A percentile compares a stretch with the other conserved stretches of the same genome.
Conservation (phyloP, 2,888 invertebrate genomes). For the Alloplasta piceator region DNA sequence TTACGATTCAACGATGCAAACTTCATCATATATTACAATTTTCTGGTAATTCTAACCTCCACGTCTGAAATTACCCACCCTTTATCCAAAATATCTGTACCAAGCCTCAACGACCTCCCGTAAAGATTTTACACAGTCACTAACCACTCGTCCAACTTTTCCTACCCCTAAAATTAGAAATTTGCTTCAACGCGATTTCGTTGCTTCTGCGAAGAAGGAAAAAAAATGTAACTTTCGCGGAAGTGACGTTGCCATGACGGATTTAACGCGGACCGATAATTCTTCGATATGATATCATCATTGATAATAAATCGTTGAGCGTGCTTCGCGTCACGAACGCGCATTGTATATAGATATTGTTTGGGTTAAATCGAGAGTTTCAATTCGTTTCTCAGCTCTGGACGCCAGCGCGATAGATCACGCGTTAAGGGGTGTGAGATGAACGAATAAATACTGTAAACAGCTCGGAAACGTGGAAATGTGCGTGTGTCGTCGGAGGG, state of each 20-base stretch:
- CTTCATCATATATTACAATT: too few species aligned
- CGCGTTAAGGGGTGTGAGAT: slow-evolving; percentile 55
- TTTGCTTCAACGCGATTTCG: too few species aligned
- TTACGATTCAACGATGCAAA: too few species aligned
- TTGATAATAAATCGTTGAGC: slow-evolving; percentile 68
- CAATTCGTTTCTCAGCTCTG: slow-evolving; percentile 38
- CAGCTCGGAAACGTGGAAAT: slow-evolving; percentile 55
- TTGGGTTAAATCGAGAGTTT: slow-evolving; percentile 18
- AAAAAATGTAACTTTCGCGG: too few species aligned
- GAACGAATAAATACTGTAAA: slow-evolving; percentile 69
- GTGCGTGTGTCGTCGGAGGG: slow-evolving; percentile 22
- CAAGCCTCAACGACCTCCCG: too few species aligned
- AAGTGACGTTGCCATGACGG: too few species aligned
- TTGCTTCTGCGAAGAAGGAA: too few species aligned
- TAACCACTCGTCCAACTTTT: slow-evolving; percentile 4
- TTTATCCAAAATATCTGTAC: too few species aligned
- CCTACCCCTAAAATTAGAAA: too few species aligned
- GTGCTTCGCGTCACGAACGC: slow-evolving; percentile 59
- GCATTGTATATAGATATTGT: not conserved
- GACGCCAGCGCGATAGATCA: slow-evolving; percentile 58
- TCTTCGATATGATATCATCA: slow-evolving; percentile 67
- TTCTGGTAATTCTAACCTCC: too few species aligned
- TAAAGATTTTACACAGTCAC: not conserved
- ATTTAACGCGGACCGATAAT: slow-evolving; percentile 47
- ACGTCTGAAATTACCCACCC: too few species aligned